Conservation (phyloP, 2,113 vertebrate genomes). For the Gasterosteus nipponicus region DNA sequence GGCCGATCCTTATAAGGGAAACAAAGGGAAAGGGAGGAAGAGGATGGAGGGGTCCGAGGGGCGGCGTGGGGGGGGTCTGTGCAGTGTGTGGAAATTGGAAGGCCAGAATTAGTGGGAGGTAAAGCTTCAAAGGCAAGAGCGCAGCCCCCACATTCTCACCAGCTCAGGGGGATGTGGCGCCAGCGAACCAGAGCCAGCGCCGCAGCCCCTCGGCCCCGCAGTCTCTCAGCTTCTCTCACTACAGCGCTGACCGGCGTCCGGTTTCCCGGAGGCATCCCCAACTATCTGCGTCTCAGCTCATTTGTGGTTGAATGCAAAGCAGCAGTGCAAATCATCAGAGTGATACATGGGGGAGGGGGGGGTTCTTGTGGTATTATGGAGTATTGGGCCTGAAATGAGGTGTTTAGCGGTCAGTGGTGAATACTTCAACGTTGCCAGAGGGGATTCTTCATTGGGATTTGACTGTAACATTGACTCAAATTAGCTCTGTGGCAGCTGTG, state of each 20-base stretch:
- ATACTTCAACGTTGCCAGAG: constrained; percentile 16
- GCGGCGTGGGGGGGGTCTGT: constrained; percentile 74
- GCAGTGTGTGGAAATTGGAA: constrained; percentile 87
- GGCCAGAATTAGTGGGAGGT: constrained; percentile 89
- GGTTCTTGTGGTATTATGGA: constrained; percentile 27
- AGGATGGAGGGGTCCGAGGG: constrained; percentile 54
- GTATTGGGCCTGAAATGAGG: constrained; percentile 12
- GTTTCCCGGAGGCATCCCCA: constrained; percentile 69
- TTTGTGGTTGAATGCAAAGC: constrained; percentile 28
- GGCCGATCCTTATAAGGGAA: constrained; percentile 86
- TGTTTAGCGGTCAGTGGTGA: constrained; percentile 19
- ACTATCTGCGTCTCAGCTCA: constrained; percentile 45
- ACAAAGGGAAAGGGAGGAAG: constrained; percentile 83
- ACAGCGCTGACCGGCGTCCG: constrained; percentile 67
- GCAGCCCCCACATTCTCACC: constrained; percentile 86
- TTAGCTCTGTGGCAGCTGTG: constrained; percentile 8
- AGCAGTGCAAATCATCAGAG: constrained; percentile 41
- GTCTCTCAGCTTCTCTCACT: constrained; percentile 74
- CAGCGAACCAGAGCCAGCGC: constrained; percentile 84
- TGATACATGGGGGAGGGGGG: constrained; percentile 1
- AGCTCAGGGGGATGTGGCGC: constrained; percentile 86
- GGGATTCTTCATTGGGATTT: constrained; percentile 23
- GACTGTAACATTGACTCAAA: not conserved
- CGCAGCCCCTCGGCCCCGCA: constrained; percentile 69
- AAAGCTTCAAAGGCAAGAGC: constrained; percentile 87